Evolutionary conservation across 2,797 vertebrate species (phyloP).

Genomic region (Arrhamphus sclerolepis): DNA sequence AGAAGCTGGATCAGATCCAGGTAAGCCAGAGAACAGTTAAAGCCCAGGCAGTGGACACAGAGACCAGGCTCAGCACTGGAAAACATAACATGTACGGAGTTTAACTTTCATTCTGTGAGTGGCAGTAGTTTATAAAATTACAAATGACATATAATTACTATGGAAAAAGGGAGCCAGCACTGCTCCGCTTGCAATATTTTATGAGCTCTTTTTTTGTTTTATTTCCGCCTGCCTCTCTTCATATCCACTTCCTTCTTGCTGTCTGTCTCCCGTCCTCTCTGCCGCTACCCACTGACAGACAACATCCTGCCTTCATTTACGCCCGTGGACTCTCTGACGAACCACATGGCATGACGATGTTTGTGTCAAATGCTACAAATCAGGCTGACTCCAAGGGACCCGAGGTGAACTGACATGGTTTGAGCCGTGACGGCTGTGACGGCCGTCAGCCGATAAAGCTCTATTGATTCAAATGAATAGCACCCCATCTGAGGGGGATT

Average conservation of each 20-base stretch:
- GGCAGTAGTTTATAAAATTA: slow-evolving; percentile 24
- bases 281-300: slow-evolving; percentile 59
- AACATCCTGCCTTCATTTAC: slow-evolving; percentile 63
- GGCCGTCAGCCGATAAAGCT: slow-evolving; percentile 87
- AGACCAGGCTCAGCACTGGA: slow-evolving; percentile 25
- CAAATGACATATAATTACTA: slow-evolving; percentile 36
- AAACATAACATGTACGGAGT: slow-evolving; percentile 25
- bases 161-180: slow-evolving; percentile 8
- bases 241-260: slow-evolving; percentile 35
- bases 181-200: slow-evolving; percentile 14
- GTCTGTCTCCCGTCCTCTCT: slow-evolving; percentile 30
- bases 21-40: slow-evolving; percentile 48
- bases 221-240: slow-evolving; percentile 39
- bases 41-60: slow-evolving; percentile 51
- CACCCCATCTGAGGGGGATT: slow-evolving; percentile 89
- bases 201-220: slow-evolving; percentile 33
- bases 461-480: slow-evolving; percentile 93
- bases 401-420: slow-evolving; percentile 75
- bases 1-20: slow-evolving; percentile 61
- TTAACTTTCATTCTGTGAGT: slow-evolving; percentile 25
- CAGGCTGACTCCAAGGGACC: slow-evolving; percentile 75
- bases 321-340: slow-evolving; percentile 67
- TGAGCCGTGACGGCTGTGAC: slow-evolving; percentile 77
- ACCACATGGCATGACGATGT: slow-evolving; percentile 71
- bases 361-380: slow-evolving; percentile 75